Base-by-base conservation (phyloP, 2,888 invertebrate species). In the Ochropleura leucogaster region DNA sequence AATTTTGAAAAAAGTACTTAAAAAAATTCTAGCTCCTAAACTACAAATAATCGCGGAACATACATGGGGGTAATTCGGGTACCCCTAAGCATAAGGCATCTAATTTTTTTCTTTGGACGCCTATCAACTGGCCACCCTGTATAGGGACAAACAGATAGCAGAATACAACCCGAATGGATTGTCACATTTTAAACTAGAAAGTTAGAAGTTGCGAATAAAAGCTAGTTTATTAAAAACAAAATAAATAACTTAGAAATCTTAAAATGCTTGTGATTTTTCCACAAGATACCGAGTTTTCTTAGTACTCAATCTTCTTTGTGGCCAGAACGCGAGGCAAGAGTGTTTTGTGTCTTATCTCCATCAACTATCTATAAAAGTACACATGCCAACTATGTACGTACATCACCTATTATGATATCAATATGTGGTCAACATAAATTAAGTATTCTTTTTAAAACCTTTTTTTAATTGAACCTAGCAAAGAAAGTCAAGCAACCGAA, bases 271-370 rank as follows among this genome's bases (percentile, higher is more conserved):
- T 64, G 47, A 46, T 46, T 51, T 40, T 20, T 8, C 20, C 49
- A 30, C 47, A 7, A 57, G 67, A 66, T 62, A 20, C 1, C 1
- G 20, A 20, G n/a, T 14, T 49, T 47, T 57, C 14, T 18, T 57
- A 20, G 40, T 42, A 10, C 10, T 40, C 5, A 20, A 68, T 20
- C 40, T 12, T 40, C 51, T 68, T 78, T 68, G 46, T 46, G 18
- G 18, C 0, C 18, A 10, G 12, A 40, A 79, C 18, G 20, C 40
- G 5, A 46, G 20, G 10, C 44, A 46, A 46, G n/a, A n/a, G n/a
- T n/a, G n/a, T n/a, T n/a, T n/a, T 62, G n/a, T 7, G n/a, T 62
- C 62, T 62, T 20, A 65, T 76, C 55, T 55, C 12, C 12, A 9
- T 9, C 4, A 55, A 16, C 16, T 64, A 57, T 42, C 51, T n/a